Conservation (phyloP, 2,888 invertebrate genomes). For the Apoderus coryli region DNA sequence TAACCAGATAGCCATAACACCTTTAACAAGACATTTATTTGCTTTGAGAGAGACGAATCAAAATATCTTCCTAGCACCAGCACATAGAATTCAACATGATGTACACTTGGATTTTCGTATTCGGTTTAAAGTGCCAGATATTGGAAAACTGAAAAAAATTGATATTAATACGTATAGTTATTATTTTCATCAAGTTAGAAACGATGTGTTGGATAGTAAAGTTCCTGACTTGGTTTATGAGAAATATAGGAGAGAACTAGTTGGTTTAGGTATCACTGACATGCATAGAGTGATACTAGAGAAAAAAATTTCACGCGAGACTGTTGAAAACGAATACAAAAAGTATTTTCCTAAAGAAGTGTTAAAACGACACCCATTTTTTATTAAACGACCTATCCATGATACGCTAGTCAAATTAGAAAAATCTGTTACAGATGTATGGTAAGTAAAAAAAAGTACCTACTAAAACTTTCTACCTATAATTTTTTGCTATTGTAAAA, state of each 20-base stretch:
- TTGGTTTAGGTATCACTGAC: conserved; percentile 76
- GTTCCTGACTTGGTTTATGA: conserved; percentile 69
- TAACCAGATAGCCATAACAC: conserved; percentile 56
- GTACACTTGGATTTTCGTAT: conserved; percentile 63
- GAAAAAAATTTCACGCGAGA: conserved; percentile 47
- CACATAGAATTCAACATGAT: conserved; percentile 29
- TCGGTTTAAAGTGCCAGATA: conserved; percentile 58
- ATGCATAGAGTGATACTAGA: conserved; percentile 78
- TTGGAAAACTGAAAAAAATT: conserved; percentile 45
- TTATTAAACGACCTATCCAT: conserved; percentile 61
- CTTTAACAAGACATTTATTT: conserved; percentile 64
- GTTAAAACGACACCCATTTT: conserved; percentile 56
- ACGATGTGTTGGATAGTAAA: conserved; percentile 65
- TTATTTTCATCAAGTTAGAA: conserved; percentile 70
- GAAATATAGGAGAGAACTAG: conserved; percentile 57
- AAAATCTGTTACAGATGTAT: conserved; percentile 45
- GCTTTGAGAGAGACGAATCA: conserved; percentile 51
- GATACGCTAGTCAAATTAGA: conserved; percentile 44
- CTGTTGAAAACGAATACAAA: conserved; percentile 63
- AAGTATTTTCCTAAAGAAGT: conserved; percentile 72
- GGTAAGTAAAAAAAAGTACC: too few relatives aligned
- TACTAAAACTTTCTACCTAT: too few relatives aligned
- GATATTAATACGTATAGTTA: conserved; percentile 71
- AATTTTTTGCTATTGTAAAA: conserved; percentile 1
- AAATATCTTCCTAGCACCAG: conserved; percentile 54